phyloP scores from a whole-genome alignment of 1,140 invertebrate genomes.

The Brachionus rotundiformis region DNA sequence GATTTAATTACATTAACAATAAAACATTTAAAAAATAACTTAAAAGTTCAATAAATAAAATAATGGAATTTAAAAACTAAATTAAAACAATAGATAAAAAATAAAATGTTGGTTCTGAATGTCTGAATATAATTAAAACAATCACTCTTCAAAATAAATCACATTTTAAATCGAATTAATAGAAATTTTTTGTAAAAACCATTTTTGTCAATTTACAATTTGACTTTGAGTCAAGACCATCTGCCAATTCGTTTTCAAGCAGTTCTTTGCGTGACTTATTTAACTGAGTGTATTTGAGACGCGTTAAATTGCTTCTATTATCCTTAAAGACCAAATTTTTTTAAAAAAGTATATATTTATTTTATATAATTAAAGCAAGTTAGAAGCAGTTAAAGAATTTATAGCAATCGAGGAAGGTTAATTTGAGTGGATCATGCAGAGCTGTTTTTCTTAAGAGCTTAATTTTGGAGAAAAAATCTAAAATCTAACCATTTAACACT shows the following conservation, averaged over 20 bases:
- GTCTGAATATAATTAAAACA: background rate
- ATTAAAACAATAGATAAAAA: background rate
- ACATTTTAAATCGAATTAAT: background rate
- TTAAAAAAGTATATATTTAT: background rate
- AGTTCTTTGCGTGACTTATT: background rate
- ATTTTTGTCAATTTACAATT: conserved; percentile 48
- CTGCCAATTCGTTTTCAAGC: conserved; percentile 15
- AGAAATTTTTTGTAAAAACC: conserved; percentile 41
- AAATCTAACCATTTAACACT: background rate
- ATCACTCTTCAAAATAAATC: background rate
- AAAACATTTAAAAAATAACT: background rate
- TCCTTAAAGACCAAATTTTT: background rate
- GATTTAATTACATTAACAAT: background rate
- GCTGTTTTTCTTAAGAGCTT: too few species aligned
- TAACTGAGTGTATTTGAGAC: background rate
- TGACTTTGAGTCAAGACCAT: conserved; percentile 1
- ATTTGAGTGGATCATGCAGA: background rate
- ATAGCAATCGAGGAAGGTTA: background rate
- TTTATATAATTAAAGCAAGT: background rate
- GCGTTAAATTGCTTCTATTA: background rate
- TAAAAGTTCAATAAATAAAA: background rate
- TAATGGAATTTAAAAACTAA: background rate
- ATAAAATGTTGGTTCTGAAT: background rate
- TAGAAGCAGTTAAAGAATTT: background rate
- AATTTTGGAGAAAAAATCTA: background rate